Conservation (phyloP, 2,797 vertebrate species). For the Thalassophryne amazonica region DNA sequence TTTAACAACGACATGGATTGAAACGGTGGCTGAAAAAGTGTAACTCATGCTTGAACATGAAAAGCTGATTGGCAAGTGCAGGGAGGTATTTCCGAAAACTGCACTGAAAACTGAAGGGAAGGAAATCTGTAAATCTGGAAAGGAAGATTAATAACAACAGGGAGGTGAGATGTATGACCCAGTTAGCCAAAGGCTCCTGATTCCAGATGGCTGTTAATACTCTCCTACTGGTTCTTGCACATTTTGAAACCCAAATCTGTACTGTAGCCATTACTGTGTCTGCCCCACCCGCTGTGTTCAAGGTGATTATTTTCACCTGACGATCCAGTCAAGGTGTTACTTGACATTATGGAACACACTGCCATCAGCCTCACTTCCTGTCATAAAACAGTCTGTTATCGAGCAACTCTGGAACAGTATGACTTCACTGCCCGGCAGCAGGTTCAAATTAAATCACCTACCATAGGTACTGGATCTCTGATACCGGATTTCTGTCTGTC, state of each 20-base stretch:
- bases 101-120: too few species aligned
- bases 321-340: constrained; percentile 30
- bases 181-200: constrained; percentile 31
- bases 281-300: constrained; percentile 13
- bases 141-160: too few species aligned
- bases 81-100: too few species aligned
- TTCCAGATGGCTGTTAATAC: constrained; percentile 39
- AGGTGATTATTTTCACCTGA: constrained; percentile 36
- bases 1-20: too few species aligned
- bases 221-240: constrained; percentile 1
- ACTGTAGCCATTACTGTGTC: not conserved
- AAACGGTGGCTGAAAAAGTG: too few species aligned
- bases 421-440: constrained; percentile 22
- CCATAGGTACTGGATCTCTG: constrained; percentile 22
- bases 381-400: constrained; percentile 5
- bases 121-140: too few species aligned
- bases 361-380: constrained; percentile 13
- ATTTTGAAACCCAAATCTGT: not conserved
- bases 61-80: too few species aligned
- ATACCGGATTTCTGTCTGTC: too few species aligned
- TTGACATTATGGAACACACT: constrained; percentile 30
- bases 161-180: too few species aligned
- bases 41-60: too few species aligned
- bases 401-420: constrained; percentile 44
- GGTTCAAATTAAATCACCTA: constrained; percentile 15